Evolutionary conservation across 2,797 vertebrate species (phyloP), one percentile per base, ranked within the genome.

Genomic region (Anabacerthia variegaticeps): DNA sequence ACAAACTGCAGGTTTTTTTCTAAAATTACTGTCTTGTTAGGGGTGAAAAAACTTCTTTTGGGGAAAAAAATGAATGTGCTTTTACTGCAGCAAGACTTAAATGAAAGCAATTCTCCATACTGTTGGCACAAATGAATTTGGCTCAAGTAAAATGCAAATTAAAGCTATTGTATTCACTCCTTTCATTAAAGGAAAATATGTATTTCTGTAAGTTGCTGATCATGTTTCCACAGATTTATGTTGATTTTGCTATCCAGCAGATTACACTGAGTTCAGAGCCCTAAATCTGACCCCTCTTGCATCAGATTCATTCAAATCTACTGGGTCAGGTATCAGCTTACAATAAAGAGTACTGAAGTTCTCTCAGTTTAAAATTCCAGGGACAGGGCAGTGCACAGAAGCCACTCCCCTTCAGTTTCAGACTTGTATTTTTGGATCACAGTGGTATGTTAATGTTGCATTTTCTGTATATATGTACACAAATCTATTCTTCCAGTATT

Each of bases 11-110:
- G 65, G 54, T 4, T 77, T 94, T 94, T 54, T 88, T 69, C 66
- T 95, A 69, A 89, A 66, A 92, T 93, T 91, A 84, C 61, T 87
- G 68, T 36, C 89, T 91, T 92, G 48, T 89, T 94, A 91, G 61
- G 46, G 78, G 71, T 88, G 59, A 71, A 92, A 92, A 91, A 86
- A 30, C 69, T 95, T 94, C 55, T 92, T 84, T 90, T 46, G 55
- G 67, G 49, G 7, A 91, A 91, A 77, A 88, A 76, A 84, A 81
- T 13, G n/a, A 78, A 65, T 94, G 58, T 78, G 43, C 26, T 89
- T 96, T 95, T 93, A 62, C 85, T 94, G 77, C 56, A 88, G 67
- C 66, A 79, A 85, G 77, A 87, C 65, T 88, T 87, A 90, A 94
- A 86, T 90, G 69, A 87, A 95, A 94, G 69, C 66, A 84, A 71